Evolutionary conservation across 1,140 invertebrate genomes (phyloP).

Genomic region (Contarinia nasturtii): DNA sequence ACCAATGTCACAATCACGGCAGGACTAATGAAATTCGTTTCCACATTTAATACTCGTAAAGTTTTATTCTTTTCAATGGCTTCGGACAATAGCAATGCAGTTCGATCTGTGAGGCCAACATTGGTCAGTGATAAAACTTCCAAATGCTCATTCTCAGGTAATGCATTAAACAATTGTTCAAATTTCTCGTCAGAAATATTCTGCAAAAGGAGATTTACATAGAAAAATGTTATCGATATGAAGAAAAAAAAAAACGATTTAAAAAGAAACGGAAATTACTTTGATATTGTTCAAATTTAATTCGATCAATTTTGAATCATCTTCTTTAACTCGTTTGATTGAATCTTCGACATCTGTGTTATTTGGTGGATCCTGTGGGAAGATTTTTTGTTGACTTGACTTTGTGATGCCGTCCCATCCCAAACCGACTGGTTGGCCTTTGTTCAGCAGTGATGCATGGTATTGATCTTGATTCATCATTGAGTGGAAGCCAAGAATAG

Average conservation of each 20-base stretch:
- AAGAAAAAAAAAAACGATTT: neutral
- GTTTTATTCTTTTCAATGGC: slow-evolving; percentile 73
- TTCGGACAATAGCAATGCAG: slow-evolving; percentile 63
- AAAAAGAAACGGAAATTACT: slow-evolving; percentile 26
- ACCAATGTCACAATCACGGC: slow-evolving; percentile 66
- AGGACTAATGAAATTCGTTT: slow-evolving; percentile 90
- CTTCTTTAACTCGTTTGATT: slow-evolving; percentile 68
- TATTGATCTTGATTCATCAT: slow-evolving; percentile 99
- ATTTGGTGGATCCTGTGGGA: slow-evolving; percentile 84
- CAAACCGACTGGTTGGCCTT: slow-evolving; percentile 67
- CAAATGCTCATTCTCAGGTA: slow-evolving; percentile 78
- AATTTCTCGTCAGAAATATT: slow-evolving; percentile 95
- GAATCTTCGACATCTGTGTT: slow-evolving; percentile 81
- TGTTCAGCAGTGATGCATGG: slow-evolving; percentile 85
- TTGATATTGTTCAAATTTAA: slow-evolving; percentile 97
- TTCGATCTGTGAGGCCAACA: slow-evolving; percentile 76
- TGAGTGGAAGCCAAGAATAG: slow-evolving; percentile 96
- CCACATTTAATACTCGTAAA: slow-evolving; percentile 79
- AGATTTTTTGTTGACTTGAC: slow-evolving; percentile 77
- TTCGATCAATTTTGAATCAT: slow-evolving; percentile 71
- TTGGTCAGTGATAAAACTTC: slow-evolving; percentile 86
- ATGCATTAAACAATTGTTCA: slow-evolving; percentile 66
- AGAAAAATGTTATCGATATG: neutral
- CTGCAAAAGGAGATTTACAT: slow-evolving; percentile 30
- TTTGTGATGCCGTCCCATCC: slow-evolving; percentile 90